Percentiles rank a stretch among this genome's conserved stretches.
Conservation (phyloP, 2,888 invertebrate species). For the Thymelicus acteon region DNA sequence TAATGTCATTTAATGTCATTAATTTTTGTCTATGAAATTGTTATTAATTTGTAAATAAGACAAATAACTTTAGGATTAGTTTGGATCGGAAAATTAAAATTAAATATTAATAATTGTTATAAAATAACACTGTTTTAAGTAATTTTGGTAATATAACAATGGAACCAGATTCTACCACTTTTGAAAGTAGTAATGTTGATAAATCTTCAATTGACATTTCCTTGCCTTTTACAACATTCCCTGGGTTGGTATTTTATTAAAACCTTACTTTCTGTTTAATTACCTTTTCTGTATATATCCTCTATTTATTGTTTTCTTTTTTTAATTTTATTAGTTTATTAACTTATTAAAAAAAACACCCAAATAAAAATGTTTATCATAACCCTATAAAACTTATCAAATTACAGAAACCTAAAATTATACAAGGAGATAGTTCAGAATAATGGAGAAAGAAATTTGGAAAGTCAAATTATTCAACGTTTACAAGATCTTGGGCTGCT, state of each 20-base stretch:
- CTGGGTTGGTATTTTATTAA: constrained; percentile 55
- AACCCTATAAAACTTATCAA: constrained; percentile 1
- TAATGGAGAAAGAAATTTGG: constrained; percentile 57
- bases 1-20: no score
- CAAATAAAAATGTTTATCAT: not conserved
- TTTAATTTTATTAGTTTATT: not conserved
- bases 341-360: not conserved
- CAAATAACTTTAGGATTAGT: no score
- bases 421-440: constrained; percentile 60
- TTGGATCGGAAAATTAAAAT: no score
- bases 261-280: not conserved
- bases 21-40: no score
- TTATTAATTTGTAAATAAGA: no score
- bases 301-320: no score
- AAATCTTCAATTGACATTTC: constrained; percentile 51
- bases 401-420: constrained; percentile 65
- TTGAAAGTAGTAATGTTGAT: constrained; percentile 56
- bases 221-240: constrained; percentile 64
- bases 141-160: constrained; percentile 46
- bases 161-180: constrained; percentile 82
- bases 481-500: constrained; percentile 67
- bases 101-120: not conserved
- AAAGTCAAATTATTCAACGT: constrained; percentile 62
- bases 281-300: constrained; percentile 5
- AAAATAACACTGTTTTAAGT: no score